Conservation (phyloP, 1,140 invertebrate species). For the Neotoxoptera formosana region DNA sequence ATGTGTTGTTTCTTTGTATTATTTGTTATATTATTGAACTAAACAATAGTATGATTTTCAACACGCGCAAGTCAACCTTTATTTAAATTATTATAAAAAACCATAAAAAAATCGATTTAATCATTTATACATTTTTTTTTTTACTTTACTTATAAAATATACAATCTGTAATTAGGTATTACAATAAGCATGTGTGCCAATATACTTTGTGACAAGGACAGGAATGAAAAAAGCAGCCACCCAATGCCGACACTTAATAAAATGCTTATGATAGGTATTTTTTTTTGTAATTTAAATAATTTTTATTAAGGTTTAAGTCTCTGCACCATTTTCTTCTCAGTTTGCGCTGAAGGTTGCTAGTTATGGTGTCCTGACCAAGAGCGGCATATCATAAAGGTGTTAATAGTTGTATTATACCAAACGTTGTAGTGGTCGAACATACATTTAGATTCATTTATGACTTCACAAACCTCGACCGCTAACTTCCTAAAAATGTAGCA, state of each 20-base stretch:
- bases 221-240: no score
- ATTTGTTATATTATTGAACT: not conserved
- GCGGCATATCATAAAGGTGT: not conserved
- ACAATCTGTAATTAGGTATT: no score
- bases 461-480: not conserved
- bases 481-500: not conserved
- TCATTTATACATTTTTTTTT: not conserved
- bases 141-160: no score
- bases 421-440: not conserved
- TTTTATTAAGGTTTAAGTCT: no score
- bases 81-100: not conserved
- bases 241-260: no score
- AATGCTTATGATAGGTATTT: no score
- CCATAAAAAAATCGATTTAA: not conserved
- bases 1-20: not conserved
- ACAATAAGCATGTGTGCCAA: no score
- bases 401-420: not conserved
- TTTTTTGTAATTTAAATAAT: no score
- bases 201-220: no score
- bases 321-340: no score
- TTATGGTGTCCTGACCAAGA: no score
- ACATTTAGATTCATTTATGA: not conserved
- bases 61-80: not conserved
- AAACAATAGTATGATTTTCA: not conserved
- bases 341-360: no score